phyloP scores from a whole-genome alignment of 2,797 vertebrate genomes.

The Rhinichthys osculus region DNA sequence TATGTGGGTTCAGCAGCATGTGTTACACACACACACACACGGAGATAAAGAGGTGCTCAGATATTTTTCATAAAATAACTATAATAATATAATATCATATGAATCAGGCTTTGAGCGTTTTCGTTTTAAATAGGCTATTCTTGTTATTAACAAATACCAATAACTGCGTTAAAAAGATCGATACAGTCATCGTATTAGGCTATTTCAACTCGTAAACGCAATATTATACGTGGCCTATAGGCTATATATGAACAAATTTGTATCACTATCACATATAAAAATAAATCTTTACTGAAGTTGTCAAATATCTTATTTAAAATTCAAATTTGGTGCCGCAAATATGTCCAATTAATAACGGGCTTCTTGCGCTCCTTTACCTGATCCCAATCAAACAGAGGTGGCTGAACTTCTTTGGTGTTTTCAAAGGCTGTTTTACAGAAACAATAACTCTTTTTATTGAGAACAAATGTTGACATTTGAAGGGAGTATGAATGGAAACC shows the following conservation, averaged over 20 bases:
- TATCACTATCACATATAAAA: background rate
- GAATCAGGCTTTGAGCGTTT: background rate
- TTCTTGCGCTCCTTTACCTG: conserved; percentile 67
- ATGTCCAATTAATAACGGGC: conserved; percentile 38
- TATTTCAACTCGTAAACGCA: background rate
- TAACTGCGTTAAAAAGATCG: background rate
- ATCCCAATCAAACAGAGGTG: conserved; percentile 66
- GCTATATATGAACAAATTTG: background rate
- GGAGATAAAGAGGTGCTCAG: background rate
- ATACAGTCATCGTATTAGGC: background rate
- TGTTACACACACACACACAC: background rate
- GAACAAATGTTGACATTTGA: conserved; percentile 94
- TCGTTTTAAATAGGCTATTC: background rate
- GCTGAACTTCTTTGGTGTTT: conserved; percentile 76
- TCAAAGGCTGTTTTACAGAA: conserved; percentile 84
- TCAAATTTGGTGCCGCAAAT: background rate
- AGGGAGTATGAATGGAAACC: conserved; percentile 72
- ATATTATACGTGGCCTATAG: background rate
- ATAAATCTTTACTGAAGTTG: too few species aligned
- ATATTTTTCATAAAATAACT: background rate
- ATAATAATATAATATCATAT: too few species aligned
- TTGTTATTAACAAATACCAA: background rate
- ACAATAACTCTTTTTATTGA: conserved; percentile 89
- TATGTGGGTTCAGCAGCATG: conserved; percentile 18
- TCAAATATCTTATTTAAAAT: background rate